Evolutionary conservation across 2,888 invertebrate genomes (phyloP).

Genomic region (Hirtodrosophila trivittata): DNA sequence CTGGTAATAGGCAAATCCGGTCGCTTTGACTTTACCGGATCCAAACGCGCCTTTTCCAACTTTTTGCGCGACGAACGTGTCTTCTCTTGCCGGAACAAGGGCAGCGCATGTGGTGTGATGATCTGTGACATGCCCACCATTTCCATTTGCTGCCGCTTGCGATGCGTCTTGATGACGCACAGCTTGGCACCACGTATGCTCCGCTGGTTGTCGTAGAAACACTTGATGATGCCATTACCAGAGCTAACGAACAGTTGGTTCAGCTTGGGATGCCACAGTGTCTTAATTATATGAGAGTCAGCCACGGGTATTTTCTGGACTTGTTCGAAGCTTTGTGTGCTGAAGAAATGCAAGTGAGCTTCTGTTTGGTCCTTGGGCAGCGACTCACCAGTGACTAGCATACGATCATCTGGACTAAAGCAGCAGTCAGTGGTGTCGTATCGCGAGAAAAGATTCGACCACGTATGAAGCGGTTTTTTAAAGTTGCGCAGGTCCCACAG

Average conservation of each 20-base stretch:
- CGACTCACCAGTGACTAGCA: slow-evolving; percentile 95
- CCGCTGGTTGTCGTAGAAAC: slow-evolving; percentile 94
- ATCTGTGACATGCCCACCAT: slow-evolving; percentile 95
- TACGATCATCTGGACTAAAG: slow-evolving; percentile 94
- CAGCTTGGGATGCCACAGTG: slow-evolving; percentile 98
- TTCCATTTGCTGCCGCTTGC: slow-evolving; percentile 92
- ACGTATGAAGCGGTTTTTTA: slow-evolving; percentile 90
- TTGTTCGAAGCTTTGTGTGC: slow-evolving; percentile 89
- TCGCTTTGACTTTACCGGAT: slow-evolving; percentile 91
- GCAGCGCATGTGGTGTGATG: slow-evolving; percentile 97
- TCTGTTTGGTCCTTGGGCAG: slow-evolving; percentile 87
- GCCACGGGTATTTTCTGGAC: slow-evolving; percentile 91
- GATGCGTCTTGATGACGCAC: slow-evolving; percentile 92
- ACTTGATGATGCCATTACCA: slow-evolving; percentile 94
- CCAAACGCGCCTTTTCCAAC: slow-evolving; percentile 95
- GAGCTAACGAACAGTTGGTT: slow-evolving; percentile 98
- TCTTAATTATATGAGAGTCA: slow-evolving; percentile 93
- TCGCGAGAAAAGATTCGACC: slow-evolving; percentile 89
- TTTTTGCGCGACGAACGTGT: slow-evolving; percentile 94
- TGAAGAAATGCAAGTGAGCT: slow-evolving; percentile 91
- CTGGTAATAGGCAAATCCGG: slow-evolving; percentile 95
- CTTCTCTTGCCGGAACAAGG: slow-evolving; percentile 96
- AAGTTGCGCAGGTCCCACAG: slow-evolving; percentile 96
- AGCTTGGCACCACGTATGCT: slow-evolving; percentile 96
- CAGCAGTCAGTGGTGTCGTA: slow-evolving; percentile 92